Base-by-base conservation (phyloP, 2,113 vertebrate genomes). In the Todiramphus saurophagus region DNA sequence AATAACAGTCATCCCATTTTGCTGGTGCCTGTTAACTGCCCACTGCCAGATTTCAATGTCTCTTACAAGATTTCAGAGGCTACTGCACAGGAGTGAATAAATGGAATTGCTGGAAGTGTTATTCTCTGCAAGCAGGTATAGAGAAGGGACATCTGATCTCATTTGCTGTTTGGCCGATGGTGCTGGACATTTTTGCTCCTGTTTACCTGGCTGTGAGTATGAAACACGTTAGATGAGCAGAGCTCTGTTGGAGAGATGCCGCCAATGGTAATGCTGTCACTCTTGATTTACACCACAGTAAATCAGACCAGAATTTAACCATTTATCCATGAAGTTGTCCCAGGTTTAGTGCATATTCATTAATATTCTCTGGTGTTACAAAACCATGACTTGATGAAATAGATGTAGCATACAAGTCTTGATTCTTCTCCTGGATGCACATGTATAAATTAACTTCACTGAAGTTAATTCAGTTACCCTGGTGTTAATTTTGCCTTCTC, bases 331-430 rank as follows among this genome's bases (percentile, higher is more conserved):
- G 3, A 80, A 55, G 37, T 14, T 62, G 20, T 66, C 55, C 44
- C n/a, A 70, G 28, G 1, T 83, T 87, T 69, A 66, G 11, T 39
- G 14, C 0, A 0, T 33, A 16, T 58, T 68, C 1, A 0, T 70
- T 67, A 17, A 58, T 83, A 35, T 83, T 64, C 27, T 48, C 5
- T 25, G 63, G 44, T 14, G 15, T 48, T 72, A 64, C 56, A 83
- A 93, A 86, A 24, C 23, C 31, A 17, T 27, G 50, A 41, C 20
- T 27, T 4, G 25, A 19, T 60, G 16, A 83, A 93, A 83, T 19
- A 51, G 24, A 80, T 27, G 37, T 12, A 63, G 27, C 1, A 0
- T 20, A 5, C 31, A 72, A 18, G 43, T 72, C 68, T 76, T 77
- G 58, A 66, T 66, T 83, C 59, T 73, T 80, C 16, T 75, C 9